phyloP scores from a whole-genome alignment of 37 sponge, comb jelly and placozoan species.

The Spongilla lacustris region DNA sequence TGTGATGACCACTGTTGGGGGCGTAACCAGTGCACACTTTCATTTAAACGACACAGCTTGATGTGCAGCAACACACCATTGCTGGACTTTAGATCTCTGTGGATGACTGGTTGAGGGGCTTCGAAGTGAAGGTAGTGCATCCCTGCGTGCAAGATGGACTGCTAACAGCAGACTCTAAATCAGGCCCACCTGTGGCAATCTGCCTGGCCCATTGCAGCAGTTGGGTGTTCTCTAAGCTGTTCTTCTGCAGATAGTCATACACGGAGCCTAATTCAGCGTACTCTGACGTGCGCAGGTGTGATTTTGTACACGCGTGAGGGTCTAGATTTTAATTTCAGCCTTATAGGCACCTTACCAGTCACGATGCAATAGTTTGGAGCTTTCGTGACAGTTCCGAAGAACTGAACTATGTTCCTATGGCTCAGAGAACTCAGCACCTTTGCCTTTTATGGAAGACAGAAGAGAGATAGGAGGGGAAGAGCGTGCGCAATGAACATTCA shows the following conservation, averaged over 20 bases:
- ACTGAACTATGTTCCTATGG: constrained; percentile 90
- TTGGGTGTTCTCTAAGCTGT: constrained; percentile 65
- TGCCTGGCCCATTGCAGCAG: constrained; percentile 87
- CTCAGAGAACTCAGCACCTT: constrained; percentile 84
- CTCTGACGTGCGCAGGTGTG: constrained; percentile 30
- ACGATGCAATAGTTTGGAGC: constrained; percentile 83
- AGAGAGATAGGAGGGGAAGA: neutral
- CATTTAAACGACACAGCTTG: neutral
- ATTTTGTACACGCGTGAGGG: too few relatives aligned
- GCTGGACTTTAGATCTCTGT: constrained; percentile 93
- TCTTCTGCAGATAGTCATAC: constrained; percentile 70
- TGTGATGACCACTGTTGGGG: constrained; percentile 76
- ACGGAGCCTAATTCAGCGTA: constrained; percentile 83
- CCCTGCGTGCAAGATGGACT: constrained; percentile 16
- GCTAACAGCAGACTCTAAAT: too few relatives aligned
- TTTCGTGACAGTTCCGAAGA: constrained; percentile 81
- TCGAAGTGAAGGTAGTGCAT: constrained; percentile 93
- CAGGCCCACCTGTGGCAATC: constrained; percentile 71
- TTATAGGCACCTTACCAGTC: constrained; percentile 46
- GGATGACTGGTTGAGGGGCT: constrained; percentile 86
- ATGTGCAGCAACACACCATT: constrained; percentile 71
- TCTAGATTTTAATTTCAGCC: neutral
- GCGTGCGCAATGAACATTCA: neutral
- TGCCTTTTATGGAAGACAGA: constrained; percentile 32
- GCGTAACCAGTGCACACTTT: neutral